Percentiles rank a stretch among this genome's conserved stretches.
These are phyloP conservation scores for Nemotelus nigrinus DNA, from an alignment of 2,888 invertebrate species.

Conservation along the genomic window DNA sequence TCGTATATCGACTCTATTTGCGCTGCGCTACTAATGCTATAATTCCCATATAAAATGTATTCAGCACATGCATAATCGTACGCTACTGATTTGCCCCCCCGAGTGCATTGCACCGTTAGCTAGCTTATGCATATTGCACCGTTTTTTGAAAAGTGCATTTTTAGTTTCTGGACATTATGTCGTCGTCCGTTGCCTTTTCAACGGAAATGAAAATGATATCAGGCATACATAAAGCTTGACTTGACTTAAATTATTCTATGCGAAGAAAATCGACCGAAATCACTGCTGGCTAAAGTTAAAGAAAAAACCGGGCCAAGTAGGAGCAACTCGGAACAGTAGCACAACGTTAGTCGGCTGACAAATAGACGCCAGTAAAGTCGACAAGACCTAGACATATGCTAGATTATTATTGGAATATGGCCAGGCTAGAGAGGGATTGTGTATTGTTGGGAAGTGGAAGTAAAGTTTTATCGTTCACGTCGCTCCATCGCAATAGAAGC, in stretches of 20 bases:
- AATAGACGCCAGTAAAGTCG: conserved; percentile 26
- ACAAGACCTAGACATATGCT: conserved; percentile 26
- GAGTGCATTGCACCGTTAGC: too few relatives aligned
- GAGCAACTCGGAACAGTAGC: too few relatives aligned
- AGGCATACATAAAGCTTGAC: not conserved
- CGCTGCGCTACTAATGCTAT: too few relatives aligned
- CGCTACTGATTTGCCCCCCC: too few relatives aligned
- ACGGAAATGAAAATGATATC: not conserved
- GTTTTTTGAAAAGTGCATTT: not conserved
- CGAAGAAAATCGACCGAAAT: too few relatives aligned
- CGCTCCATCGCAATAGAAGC: conserved; percentile 20
- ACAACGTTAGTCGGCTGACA: conserved; percentile 9
- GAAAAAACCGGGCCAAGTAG: too few relatives aligned
- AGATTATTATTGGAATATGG: conserved; percentile 27
- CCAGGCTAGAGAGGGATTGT: not conserved
- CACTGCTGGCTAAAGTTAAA: too few relatives aligned
- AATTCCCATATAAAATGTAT: too few relatives aligned
- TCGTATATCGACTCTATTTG: too few relatives aligned
- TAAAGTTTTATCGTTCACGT: conserved; percentile 31
- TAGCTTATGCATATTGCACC: too few relatives aligned
- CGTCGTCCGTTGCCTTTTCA: not conserved
- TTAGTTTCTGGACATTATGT: conserved; percentile 10
- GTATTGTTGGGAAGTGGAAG: not conserved
- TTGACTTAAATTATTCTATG: too few relatives aligned
- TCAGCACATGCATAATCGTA: too few relatives aligned